Base-by-base conservation (phyloP, 2,113 vertebrate species). In the Microcebus tavaratra region DNA sequence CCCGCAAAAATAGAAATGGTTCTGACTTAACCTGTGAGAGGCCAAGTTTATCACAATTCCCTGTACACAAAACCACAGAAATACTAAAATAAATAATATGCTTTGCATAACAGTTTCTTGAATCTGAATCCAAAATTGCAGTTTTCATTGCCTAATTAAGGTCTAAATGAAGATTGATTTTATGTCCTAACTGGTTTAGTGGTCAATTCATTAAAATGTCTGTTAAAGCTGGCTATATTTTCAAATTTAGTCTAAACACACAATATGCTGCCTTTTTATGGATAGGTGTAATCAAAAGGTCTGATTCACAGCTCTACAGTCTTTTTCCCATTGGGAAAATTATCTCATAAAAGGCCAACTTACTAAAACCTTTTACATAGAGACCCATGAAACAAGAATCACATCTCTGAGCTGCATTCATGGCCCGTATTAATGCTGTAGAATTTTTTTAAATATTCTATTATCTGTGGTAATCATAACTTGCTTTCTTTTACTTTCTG, bases 121-220 rank as follows among this genome's bases (percentile, higher is more conserved):
- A 57, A 36, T 88, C 42, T 83, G 55, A 90, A 45, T 90, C 6
- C 45, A 76, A 97, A 97, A 95, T 80, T 61, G 39, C 15, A 57
- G 8, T 65, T 78, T 17, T 84, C 5, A 21, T 76, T 82, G 72
- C 36, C 85, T 96, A 93, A 84, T 96, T 93, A 97, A 93, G n/a
- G 42, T 80, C 61, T 57, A 78, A 94, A 96, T 87, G 82, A 86
- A 95, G 95, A 96, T 3, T 90, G 90, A 96, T 89, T 96, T 96
- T 97, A 59, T 73, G 88, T 83, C 89, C 39, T 85, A 81, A 4
- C 42, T 78, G 31, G 42, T 83, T 94, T 93, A 80, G 36, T 80
- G 57, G 63, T 82, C 45, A 94, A 86, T 94, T 93, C 63, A 92
- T 95, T 91, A 80, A 90, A 86, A 89, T 36, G 23, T 87, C 75